Percentiles rank a stretch among this genome's conserved stretches.
These are phyloP conservation scores for Lasioglossum malachurum DNA, from an alignment of 2,888 invertebrate genomes.

Conservation along the genomic window DNA sequence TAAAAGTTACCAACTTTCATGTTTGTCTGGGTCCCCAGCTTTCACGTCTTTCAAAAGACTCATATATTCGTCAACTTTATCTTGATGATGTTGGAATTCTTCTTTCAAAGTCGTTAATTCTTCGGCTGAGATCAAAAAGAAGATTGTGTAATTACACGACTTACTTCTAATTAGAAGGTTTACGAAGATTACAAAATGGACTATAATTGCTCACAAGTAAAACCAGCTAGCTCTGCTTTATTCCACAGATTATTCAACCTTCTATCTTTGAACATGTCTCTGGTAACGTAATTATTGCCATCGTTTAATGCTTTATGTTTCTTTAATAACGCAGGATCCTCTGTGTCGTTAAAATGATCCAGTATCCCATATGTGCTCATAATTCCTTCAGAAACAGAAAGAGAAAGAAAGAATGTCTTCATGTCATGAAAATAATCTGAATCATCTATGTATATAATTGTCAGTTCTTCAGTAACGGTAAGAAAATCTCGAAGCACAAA, in stretches of 20 bases:
- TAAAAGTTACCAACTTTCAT: constrained; percentile 87
- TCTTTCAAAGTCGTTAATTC: constrained; percentile 93
- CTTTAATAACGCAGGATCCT: constrained; percentile 87
- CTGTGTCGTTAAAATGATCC: constrained; percentile 91
- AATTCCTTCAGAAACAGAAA: constrained; percentile 86
- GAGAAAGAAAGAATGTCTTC: constrained; percentile 40
- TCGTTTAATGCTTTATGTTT: constrained; percentile 86
- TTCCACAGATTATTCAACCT: constrained; percentile 95
- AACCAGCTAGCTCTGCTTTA: constrained; percentile 95
- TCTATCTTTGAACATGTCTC: constrained; percentile 94
- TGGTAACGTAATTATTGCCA: constrained; percentile 85
- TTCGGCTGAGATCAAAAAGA: constrained; percentile 86
- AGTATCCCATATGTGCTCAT: constrained; percentile 93
- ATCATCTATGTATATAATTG: too few species aligned
- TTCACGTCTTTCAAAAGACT: constrained; percentile 91
- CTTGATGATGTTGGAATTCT: constrained; percentile 96
- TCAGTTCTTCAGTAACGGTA: too few species aligned
- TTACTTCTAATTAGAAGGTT: background rate
- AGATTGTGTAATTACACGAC: background rate
- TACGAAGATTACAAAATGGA: background rate
- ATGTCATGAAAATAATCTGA: background rate
- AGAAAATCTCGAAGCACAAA: too few species aligned
- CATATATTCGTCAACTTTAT: constrained; percentile 96
- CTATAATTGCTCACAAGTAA: constrained; percentile 86
- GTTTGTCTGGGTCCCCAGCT: constrained; percentile 86